Evolutionary conservation across 2,888 invertebrate genomes (phyloP).

Genomic region (Tillus elongatus): DNA sequence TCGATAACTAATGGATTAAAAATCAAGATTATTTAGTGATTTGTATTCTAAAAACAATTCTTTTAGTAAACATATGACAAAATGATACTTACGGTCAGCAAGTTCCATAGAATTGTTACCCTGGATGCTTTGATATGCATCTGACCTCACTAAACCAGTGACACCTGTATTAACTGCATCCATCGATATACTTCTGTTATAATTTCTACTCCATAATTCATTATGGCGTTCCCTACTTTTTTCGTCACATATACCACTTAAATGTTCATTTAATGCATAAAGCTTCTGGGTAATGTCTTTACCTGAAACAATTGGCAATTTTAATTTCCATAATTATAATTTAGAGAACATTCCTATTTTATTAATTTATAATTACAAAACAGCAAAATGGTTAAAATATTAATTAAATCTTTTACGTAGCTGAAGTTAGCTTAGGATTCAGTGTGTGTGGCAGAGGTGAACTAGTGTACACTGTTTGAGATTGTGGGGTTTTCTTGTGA

Average conservation of each 20-base stretch:
- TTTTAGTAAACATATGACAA: not conserved
- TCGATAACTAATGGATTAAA: no score
- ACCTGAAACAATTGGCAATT: constrained; percentile 49
- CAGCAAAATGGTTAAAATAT: no score
- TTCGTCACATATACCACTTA: constrained; percentile 47
- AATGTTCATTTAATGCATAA: constrained; percentile 70
- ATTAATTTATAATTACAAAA: no score
- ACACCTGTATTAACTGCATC: constrained; percentile 71
- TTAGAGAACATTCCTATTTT: no score
- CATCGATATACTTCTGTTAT: constrained; percentile 63
- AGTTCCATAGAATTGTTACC: constrained; percentile 41
- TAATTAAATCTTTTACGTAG: no score
- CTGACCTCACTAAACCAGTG: constrained; percentile 63
- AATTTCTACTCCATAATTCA: constrained; percentile 41
- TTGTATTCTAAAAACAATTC: not conserved
- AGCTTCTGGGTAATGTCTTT: constrained; percentile 80
- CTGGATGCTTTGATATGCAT: constrained; percentile 49
- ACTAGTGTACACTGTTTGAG: no score
- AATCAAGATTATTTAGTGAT: no score
- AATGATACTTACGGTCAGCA: constrained; percentile 42
- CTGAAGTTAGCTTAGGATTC: no score
- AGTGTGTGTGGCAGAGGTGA: no score
- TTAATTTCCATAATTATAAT: no score
- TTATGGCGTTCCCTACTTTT: constrained; percentile 34
- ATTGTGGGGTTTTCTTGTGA: no score